Evolutionary conservation across 2,113 vertebrate species (phyloP).

Genomic region (Willisornis vidua): DNA sequence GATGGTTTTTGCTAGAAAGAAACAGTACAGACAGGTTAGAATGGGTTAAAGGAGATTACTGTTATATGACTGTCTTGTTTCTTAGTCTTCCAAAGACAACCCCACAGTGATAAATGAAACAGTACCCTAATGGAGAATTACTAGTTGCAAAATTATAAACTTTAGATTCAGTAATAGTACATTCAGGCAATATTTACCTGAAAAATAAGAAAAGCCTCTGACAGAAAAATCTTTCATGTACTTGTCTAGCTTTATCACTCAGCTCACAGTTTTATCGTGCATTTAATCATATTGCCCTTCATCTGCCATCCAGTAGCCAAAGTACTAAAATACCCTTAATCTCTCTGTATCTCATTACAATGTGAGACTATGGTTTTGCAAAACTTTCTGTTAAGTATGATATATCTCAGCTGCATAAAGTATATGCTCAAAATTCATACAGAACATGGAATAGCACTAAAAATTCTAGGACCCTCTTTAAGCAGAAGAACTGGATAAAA

Average conservation of each 20-base stretch:
- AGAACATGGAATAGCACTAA: not conserved
- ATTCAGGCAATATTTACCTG: slow-evolving; percentile 55
- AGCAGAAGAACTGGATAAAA: not conserved
- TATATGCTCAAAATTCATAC: not conserved
- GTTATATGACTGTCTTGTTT: not conserved
- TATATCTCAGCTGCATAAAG: slow-evolving; percentile 27
- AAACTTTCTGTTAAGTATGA: slow-evolving; percentile 55
- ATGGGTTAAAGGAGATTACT: not conserved
- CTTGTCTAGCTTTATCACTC: slow-evolving; percentile 54
- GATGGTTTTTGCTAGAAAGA: not conserved
- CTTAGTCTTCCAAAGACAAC: not conserved
- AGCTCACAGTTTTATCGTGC: slow-evolving; percentile 56
- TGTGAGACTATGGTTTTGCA: slow-evolving; percentile 18
- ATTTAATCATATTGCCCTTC: slow-evolving; percentile 64
- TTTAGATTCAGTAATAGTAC: slow-evolving; percentile 12
- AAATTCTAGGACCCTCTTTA: slow-evolving; percentile 42
- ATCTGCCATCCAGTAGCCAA: slow-evolving; percentile 55
- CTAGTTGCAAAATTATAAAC: slow-evolving; percentile 19
- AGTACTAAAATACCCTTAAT: slow-evolving; percentile 55
- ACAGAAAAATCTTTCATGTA: slow-evolving; percentile 54
- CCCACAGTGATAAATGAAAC: slow-evolving; percentile 10
- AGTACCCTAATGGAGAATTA: not conserved
- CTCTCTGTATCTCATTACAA: slow-evolving; percentile 46
- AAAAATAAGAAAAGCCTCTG: slow-evolving; percentile 48
- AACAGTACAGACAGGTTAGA: not conserved